Conservation (phyloP, 2,797 vertebrate species). For the Lagorchestes hirsutus region DNA sequence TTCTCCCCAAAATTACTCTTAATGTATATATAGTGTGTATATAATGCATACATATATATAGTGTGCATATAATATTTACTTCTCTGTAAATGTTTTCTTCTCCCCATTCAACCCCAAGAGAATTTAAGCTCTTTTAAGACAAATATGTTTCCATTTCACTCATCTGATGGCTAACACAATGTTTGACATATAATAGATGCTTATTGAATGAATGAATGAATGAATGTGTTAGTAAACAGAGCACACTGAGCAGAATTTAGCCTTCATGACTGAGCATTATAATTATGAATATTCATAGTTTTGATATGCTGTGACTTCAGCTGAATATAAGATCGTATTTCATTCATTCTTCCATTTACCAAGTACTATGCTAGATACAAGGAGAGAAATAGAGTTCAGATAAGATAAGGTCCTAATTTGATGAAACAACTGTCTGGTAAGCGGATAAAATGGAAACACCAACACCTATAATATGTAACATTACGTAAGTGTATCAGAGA, state of each 20-base stretch:
- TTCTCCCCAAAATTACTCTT: neutral
- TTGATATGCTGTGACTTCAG: neutral
- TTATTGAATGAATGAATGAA: neutral
- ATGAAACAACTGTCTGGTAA: neutral
- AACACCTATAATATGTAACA: neutral
- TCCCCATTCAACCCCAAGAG: neutral
- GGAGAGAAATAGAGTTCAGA: neutral
- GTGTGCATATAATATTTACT: neutral
- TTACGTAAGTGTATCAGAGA: neutral
- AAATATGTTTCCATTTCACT: neutral
- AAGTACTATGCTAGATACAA: neutral
- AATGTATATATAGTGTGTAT: neutral
- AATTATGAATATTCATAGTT: neutral
- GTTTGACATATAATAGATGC: neutral
- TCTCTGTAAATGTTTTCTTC: neutral
- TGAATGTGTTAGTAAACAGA: neutral
- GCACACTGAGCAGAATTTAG: neutral
- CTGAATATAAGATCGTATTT: neutral
- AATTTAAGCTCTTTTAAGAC: neutral
- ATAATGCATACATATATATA: too few relatives aligned
- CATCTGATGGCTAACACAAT: neutral
- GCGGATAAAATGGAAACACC: neutral
- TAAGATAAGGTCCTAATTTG: neutral
- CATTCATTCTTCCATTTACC: neutral
- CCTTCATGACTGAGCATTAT: neutral